A percentile compares a stretch with the other conserved stretches of the same genome.
Evolutionary conservation across 2,888 invertebrate species (phyloP).

Genomic region (Rhyacophila evoluta): DNA sequence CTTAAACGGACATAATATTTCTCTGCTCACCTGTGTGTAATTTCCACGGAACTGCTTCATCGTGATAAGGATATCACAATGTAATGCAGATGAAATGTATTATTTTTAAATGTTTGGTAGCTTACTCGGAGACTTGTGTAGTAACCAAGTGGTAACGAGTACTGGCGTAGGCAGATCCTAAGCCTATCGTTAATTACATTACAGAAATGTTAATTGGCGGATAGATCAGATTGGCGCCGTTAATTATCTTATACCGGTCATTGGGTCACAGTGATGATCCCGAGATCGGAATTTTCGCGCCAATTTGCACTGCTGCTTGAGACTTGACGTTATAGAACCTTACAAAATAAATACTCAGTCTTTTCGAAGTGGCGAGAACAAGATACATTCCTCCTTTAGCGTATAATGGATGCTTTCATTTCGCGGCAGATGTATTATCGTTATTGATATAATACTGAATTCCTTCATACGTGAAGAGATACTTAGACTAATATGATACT

Average conservation of each 20-base stretch:
- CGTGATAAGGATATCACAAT: too few species aligned
- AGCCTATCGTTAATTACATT: background rate
- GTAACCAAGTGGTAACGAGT: too few species aligned
- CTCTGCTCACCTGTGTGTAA: too few species aligned
- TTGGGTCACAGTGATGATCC: background rate
- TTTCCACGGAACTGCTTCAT: too few species aligned
- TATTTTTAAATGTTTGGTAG: too few species aligned
- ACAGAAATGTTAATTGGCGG: background rate
- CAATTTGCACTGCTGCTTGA: background rate
- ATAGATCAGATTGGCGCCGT: background rate
- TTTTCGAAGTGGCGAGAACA: background rate
- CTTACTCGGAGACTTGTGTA: too few species aligned
- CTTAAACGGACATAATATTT: too few species aligned
- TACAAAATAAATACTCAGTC: background rate
- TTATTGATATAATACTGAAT: background rate
- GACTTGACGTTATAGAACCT: background rate
- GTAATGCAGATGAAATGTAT: too few species aligned
- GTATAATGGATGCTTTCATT: constrained; percentile 10
- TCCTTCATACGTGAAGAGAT: background rate
- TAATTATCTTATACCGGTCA: background rate
- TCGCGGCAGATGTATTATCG: background rate
- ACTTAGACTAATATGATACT: background rate
- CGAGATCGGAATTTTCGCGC: background rate
- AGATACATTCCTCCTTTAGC: background rate
- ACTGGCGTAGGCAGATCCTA: too few species aligned